Conservation (phyloP, 1,140 invertebrate genomes). For the Pemphigus obesinymphae region DNA sequence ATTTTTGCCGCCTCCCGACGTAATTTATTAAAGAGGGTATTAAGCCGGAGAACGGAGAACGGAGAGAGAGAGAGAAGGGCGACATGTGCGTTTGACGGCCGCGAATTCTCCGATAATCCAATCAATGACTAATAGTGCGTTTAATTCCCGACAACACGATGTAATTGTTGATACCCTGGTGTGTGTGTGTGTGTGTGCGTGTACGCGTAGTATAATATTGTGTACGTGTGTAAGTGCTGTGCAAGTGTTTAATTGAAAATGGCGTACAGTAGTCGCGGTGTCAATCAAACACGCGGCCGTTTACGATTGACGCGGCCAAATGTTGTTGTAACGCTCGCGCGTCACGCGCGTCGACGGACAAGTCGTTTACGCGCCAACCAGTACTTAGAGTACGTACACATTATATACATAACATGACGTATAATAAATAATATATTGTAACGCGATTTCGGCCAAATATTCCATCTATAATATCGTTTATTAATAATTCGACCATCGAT, state of each 20-base stretch:
- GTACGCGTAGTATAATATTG: not conserved
- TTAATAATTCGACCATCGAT: too few species aligned
- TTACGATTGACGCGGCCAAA: not conserved
- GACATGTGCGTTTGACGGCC: conserved; percentile 35
- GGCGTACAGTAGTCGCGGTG: not conserved
- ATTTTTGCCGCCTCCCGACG: not conserved
- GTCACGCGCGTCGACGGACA: not conserved
- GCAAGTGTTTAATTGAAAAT: conserved; percentile 21
- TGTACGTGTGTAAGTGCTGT: not conserved
- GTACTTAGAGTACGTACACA: too few species aligned
- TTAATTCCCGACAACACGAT: conserved; percentile 33
- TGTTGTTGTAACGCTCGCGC: not conserved
- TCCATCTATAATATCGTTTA: too few species aligned
- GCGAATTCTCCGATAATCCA: conserved; percentile 37
- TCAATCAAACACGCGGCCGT: conserved; percentile 12
- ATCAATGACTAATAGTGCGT: conserved; percentile 38
- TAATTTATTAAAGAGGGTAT: conserved; percentile 39
- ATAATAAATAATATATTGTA: too few species aligned
- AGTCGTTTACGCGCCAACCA: not conserved
- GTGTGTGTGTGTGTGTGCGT: not conserved
- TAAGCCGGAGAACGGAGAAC: conserved; percentile 21
- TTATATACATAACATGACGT: too few species aligned
- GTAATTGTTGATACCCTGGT: not conserved
- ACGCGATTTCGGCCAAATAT: too few species aligned
- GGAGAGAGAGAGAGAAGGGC: too few species aligned